These are phyloP conservation scores for Amphipyra berbera DNA, from an alignment of 2,888 invertebrate genomes.

Conservation along the genomic window DNA sequence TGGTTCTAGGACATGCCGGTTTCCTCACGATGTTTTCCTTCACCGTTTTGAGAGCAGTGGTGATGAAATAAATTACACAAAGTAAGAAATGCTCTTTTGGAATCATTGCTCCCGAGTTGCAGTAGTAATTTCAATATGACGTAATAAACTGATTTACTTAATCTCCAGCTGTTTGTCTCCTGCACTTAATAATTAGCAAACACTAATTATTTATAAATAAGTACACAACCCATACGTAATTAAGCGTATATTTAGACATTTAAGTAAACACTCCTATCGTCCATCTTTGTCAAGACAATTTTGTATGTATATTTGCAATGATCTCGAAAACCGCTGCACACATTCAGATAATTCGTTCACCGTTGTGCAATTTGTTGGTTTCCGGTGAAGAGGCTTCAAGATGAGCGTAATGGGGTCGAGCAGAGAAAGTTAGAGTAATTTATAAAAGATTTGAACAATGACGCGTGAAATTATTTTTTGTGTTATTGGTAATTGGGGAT, in stretches of 20 bases:
- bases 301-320: conserved; percentile 52
- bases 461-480: conserved; percentile 15
- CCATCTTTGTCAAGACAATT: conserved; percentile 40
- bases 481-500: conserved; percentile 18
- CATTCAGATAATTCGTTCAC: conserved; percentile 42
- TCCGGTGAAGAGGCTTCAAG: conserved; percentile 33
- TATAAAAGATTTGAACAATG: conserved; percentile 25
- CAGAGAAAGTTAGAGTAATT: conserved; percentile 38
- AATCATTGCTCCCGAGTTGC: too few species aligned
- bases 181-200: conserved; percentile 21
- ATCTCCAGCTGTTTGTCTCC: background rate
- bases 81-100: too few species aligned
- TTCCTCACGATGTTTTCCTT: too few species aligned
- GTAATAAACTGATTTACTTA: conserved; percentile 15
- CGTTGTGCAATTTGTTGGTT: conserved; percentile 53
- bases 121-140: too few species aligned
- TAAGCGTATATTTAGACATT: conserved; percentile 15
- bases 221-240: conserved; percentile 13
- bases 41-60: too few species aligned
- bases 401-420: conserved; percentile 28
- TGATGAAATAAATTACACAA: too few species aligned
- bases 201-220: conserved; percentile 9
- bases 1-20: too few species aligned
- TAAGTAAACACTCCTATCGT: conserved; percentile 23
- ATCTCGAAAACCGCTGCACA: conserved; percentile 52